Conservation (phyloP, 2,888 invertebrate species). For the Slavum lentiscoides region DNA sequence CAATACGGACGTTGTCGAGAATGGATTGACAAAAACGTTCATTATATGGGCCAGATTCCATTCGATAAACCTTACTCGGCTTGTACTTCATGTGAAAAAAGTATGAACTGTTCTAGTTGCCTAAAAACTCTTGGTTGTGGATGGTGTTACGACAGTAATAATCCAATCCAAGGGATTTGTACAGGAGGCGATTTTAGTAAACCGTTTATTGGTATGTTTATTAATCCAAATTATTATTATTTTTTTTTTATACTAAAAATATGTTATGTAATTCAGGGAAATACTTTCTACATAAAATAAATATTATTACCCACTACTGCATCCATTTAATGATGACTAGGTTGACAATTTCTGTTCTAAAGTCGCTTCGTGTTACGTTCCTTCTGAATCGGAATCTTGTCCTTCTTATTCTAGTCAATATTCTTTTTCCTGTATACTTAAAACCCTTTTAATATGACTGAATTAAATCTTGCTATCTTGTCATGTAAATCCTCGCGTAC, state of each 20-base stretch:
- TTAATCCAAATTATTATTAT: not conserved
- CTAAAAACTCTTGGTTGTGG: conserved; percentile 85
- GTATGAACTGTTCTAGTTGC: conserved; percentile 77
- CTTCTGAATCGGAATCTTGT: too few relatives aligned
- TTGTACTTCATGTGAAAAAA: conserved; percentile 78
- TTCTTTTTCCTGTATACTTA: too few relatives aligned
- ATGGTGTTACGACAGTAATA: conserved; percentile 88
- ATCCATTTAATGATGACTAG: too few relatives aligned
- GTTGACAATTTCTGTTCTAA: too few relatives aligned
- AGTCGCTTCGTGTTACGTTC: too few relatives aligned
- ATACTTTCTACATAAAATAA: not conserved
- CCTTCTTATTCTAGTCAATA: too few relatives aligned
- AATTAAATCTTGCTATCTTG: too few relatives aligned
- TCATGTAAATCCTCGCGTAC: too few relatives aligned
- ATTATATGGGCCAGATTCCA: conserved; percentile 37
- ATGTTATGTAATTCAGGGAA: too few relatives aligned
- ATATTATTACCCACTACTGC: too few relatives aligned
- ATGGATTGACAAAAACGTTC: conserved; percentile 77
- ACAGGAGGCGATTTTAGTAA: conserved; percentile 84
- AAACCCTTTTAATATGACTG: too few relatives aligned
- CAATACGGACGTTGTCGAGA: conserved; percentile 90
- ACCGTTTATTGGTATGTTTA: conserved; percentile 66
- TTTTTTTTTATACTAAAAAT: too few relatives aligned
- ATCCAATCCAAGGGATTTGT: conserved; percentile 85
- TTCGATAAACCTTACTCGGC: conserved; percentile 51